Evolutionary conservation across 2,113 vertebrate genomes (phyloP).

Genomic region (Catharus minimus): DNA sequence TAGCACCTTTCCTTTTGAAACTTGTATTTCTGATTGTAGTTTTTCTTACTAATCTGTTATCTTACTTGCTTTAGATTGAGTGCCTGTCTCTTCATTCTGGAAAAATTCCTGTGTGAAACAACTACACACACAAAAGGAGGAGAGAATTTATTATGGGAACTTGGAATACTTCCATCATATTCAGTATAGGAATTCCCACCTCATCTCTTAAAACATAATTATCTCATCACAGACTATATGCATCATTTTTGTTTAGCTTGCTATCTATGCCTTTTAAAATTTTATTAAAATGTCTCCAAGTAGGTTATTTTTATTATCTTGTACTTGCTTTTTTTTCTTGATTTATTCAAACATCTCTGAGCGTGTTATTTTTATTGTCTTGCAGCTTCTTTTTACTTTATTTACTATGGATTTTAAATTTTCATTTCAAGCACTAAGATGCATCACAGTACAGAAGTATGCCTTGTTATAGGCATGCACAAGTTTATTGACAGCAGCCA

Average conservation of each 20-base stretch:
- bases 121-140: not conserved
- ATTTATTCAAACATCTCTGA: not conserved
- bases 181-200: not conserved
- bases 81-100: fast-evolving
- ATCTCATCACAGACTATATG: not conserved
- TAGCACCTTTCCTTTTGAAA: not conserved
- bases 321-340: not conserved
- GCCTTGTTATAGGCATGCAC: not conserved
- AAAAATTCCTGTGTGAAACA: not conserved
- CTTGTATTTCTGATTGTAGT: not conserved
- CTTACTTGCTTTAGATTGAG: not conserved
- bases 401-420: not conserved
- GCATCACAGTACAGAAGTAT: not conserved
- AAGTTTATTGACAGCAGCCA: not conserved
- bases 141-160: not conserved
- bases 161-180: not conserved
- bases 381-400: not conserved
- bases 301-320: not conserved
- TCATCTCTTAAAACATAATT: not conserved
- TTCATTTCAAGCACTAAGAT: not conserved
- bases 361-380: not conserved
- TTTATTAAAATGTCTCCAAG: not conserved
- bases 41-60: not conserved
- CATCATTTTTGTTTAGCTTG: not conserved
- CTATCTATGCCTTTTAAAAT: not conserved